These are phyloP conservation scores for Dreissena polymorpha DNA, from an alignment of 1,140 invertebrate genomes.

Conservation along the genomic window DNA sequence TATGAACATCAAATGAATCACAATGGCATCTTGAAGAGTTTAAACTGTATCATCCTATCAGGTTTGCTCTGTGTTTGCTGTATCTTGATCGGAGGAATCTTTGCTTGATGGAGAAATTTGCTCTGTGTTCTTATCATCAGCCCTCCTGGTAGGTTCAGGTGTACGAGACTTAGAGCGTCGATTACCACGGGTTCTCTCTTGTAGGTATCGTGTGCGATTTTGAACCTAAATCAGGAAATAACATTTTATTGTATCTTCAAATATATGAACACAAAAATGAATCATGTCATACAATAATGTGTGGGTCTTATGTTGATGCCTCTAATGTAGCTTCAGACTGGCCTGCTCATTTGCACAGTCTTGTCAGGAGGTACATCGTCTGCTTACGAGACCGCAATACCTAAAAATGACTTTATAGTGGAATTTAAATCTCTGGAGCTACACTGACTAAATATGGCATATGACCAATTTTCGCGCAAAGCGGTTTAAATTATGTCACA, in stretches of 20 bases:
- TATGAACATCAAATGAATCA: too few species aligned
- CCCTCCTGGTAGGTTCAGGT: constrained; percentile 14
- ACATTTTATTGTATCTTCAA: not conserved
- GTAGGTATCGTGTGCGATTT: constrained; percentile 41
- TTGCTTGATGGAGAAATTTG: not conserved
- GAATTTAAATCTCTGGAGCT: too few species aligned
- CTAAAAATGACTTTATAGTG: not conserved
- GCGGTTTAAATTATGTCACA: not conserved
- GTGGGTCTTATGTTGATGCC: not conserved
- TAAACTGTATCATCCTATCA: constrained; percentile 2
- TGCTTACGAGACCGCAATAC: not conserved
- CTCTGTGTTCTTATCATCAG: not conserved
- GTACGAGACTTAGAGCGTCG: constrained; percentile 33
- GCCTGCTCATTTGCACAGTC: not conserved
- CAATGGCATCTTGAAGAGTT: too few species aligned
- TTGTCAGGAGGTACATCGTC: not conserved
- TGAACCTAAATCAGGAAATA: constrained; percentile 35
- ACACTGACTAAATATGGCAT: too few species aligned
- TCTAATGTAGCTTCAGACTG: not conserved
- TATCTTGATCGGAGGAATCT: constrained; percentile 21
- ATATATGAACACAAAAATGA: not conserved
- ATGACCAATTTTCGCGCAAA: not conserved
- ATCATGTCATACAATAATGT: not conserved
- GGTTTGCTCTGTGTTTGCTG: constrained; percentile 19
- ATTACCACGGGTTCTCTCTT: constrained; percentile 33